Base-by-base conservation (phyloP, 2,888 invertebrate species). In the Pyrgus malvae region DNA sequence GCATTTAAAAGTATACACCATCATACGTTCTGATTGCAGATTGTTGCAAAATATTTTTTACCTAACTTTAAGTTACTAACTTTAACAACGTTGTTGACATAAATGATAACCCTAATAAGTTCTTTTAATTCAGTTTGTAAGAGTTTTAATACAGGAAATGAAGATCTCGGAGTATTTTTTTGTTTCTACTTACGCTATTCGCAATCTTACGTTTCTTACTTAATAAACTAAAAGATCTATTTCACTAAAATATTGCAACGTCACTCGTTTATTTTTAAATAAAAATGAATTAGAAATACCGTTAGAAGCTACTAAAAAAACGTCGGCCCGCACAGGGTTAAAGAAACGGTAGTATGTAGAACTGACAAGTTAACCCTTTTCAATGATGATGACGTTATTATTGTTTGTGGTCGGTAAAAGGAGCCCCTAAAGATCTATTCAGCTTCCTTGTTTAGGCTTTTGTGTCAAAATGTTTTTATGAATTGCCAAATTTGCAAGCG, bases 401-500 rank as follows among this genome's bases (percentile, higher is more conserved):
- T 57, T 49, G 41, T 56, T 55, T 42, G 48, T 45, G 21, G 8
- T 53, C 37, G 21, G 8, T 55, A 50, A 58, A 58, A 58, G 55
- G 62, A 40, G 65, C 70, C 72, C 68, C 72, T 75, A 68, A 76
- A 72, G 66, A 72, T 64, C 64, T 60, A 58, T 66, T 64, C 65
- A 51, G 51, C 65, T 68, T 45, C 41, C 33, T 49, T 64, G 61
- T 55, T 61, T 65, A 59, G 49, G 48, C 64, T 63, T 69, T 77
- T 76, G 71, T 73, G 72, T 74, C 72, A 75, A 71, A 79, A 76
- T 78, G 72, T 81, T 80, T 46, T 35, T 21, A 12, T 44, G 17
- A 37, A n/a, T 44, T 76, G 71, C 55, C 65, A 62, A 71, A 71
- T 80, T 76, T 72, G 71, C 70, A 58, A 58, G 60, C 79, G 44